Base-by-base conservation (phyloP, 2,797 vertebrate species). In the Chelon auratus region DNA sequence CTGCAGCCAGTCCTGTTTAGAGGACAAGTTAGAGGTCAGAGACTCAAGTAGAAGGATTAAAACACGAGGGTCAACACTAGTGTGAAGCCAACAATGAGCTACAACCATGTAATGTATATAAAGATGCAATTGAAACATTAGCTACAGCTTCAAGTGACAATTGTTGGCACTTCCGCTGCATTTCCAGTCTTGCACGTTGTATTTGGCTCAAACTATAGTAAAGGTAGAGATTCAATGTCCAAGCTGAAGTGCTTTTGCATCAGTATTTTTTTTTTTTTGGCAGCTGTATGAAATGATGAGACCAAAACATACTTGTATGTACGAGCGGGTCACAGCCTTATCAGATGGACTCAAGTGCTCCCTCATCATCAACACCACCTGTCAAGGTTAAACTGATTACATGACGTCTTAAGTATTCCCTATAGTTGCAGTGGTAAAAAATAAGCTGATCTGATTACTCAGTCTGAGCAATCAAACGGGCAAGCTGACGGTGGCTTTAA, bases 11-110 rank as follows among this genome's bases (percentile, higher is more conserved):
- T 75, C 48, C 1, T 39, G 59, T 60, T 40, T 58, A 24, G 40
- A 64, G 14, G 58, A 51, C 15, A 26, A 24, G 50, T 55, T 33
- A 56, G 59, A 73, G 65, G 57, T 81, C 77, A 68, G 40, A 69
- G 30, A 33, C 30, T 33, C 30, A 68, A 43, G 69, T 51, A 22
- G 57, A 22, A 53, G 18, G 39, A 5, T 9, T 30, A 36, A 40
- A 72, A 68, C 37, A 24, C 20, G 15, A 24, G 43, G 57, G 43
- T 68, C 39, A 24, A 51, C 9, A 30, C 17, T 50, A 39, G 60
- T 11, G n/a, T 33, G 56, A 58, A 50, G 63, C n/a, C n/a, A 33
- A 33, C 30, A 33, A 33, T 33, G 6, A 33, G 33, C 54, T 2
- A 39, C 22, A 54, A 51, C 13, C 18, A 36, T 5, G 17, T n/a